Evolutionary conservation across 2,888 invertebrate genomes (phyloP), one percentile per base, ranked within the genome.

Genomic region (Cremastobaeus sp.): DNA sequence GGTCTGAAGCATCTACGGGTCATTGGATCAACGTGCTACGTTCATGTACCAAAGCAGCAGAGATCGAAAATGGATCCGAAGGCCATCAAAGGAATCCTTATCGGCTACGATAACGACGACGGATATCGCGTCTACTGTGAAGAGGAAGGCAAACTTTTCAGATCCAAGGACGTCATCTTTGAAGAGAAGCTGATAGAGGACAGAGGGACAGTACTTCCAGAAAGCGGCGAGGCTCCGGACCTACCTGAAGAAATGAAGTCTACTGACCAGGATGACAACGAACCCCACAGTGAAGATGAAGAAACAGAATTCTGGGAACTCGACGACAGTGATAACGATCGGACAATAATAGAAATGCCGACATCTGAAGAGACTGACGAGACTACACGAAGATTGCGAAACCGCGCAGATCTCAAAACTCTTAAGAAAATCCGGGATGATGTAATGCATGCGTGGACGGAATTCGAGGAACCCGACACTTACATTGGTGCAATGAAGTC

Each of bases 21-120:
- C 3, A 65, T 82, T 21, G 79, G 79, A 12, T 77, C 73, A 0
- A 52, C 57, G 6, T 76, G 70, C 41, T 68, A 76, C 62, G 72
- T 68, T 15, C 80, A 83, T 64, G 28, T 81, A 68, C 78, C 79
- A 17, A 71, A 55, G 12, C 78, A 80, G 25, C 76, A 74, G 41
- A 66, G 80, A 39, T 54, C 30, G 30, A 83, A 82, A 47, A 75
- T 80, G 78, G 80, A 81, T 52, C 47, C 41, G 37, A 82, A 83
- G 50, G 79, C 78, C 9, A 54, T 72, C 4, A 79, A 80, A 59
- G 78, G 80, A 47, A 77, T 77, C 50, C 75, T 83, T 1, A 47
- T 75, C 1, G 60, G 66, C 0, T 75, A 75, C 18, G 50, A 66
- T 47, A 11, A 43, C 3, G 64, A 64, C 34, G 52, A 52, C 2